These are phyloP conservation scores for Resseliella maxima DNA, from an alignment of 2,888 invertebrate species.

Conservation along the genomic window DNA sequence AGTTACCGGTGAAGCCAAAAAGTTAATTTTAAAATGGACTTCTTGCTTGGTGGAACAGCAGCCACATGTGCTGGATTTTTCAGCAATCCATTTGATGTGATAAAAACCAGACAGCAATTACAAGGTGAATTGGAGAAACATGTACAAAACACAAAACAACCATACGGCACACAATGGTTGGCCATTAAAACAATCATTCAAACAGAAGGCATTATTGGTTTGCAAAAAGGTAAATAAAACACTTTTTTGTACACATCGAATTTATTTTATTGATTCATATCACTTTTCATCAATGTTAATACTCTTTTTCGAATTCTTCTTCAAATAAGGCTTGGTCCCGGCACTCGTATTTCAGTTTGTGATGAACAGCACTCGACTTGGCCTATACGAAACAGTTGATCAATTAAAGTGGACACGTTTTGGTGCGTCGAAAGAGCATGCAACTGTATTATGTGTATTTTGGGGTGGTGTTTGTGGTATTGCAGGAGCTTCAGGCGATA, in stretches of 20 bases:
- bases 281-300: too few relatives aligned
- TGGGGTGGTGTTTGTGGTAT: slow-evolving; percentile 72
- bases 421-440: slow-evolving; percentile 57
- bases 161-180: slow-evolving; percentile 82
- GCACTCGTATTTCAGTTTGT: slow-evolving; percentile 84
- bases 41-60: slow-evolving; percentile 78
- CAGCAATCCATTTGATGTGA: slow-evolving; percentile 87
- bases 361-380: slow-evolving; percentile 69
- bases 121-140: slow-evolving; percentile 82
- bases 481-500: slow-evolving; percentile 77
- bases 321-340: slow-evolving; percentile 74
- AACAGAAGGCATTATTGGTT: slow-evolving; percentile 80
- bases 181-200: slow-evolving; percentile 79
- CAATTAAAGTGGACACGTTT: slow-evolving; percentile 70
- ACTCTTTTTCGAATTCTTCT: neutral
- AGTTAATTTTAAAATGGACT: slow-evolving; percentile 72
- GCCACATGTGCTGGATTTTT: slow-evolving; percentile 84
- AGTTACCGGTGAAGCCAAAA: too few relatives aligned
- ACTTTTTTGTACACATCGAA: neutral
- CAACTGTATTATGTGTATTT: slow-evolving; percentile 60
- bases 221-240: slow-evolving; percentile 72
- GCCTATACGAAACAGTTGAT: slow-evolving; percentile 74
- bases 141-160: slow-evolving; percentile 71
- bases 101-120: slow-evolving; percentile 89
- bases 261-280: too few relatives aligned